Evolutionary conservation across 2,888 invertebrate genomes (phyloP).

Genomic region (Aspidiotus destructor): DNA sequence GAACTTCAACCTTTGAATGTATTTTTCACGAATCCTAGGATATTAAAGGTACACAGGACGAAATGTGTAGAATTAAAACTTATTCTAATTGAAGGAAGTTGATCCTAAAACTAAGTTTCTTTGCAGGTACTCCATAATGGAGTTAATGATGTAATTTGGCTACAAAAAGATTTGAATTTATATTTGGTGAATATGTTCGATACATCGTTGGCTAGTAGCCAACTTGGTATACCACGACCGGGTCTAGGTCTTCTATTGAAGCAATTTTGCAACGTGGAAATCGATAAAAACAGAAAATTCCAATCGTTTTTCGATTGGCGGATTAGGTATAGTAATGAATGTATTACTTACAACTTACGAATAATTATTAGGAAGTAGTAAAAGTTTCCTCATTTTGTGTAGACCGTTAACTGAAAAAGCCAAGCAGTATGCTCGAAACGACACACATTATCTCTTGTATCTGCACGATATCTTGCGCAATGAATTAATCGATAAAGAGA

Average conservation of each 20-base stretch:
- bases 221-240: slow-evolving; percentile 57
- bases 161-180: slow-evolving; percentile 88
- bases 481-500: slow-evolving; percentile 58
- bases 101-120: slow-evolving; percentile 22
- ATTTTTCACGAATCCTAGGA: slow-evolving; percentile 77
- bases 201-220: slow-evolving; percentile 77
- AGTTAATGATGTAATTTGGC: slow-evolving; percentile 77
- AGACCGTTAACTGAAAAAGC: slow-evolving; percentile 76
- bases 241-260: slow-evolving; percentile 70
- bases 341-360: neutral
- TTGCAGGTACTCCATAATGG: slow-evolving; percentile 82
- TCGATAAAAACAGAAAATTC: slow-evolving; percentile 59
- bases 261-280: slow-evolving; percentile 64
- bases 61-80: neutral
- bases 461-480: slow-evolving; percentile 71
- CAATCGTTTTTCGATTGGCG: slow-evolving; percentile 94
- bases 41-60: slow-evolving; percentile 63
- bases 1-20: slow-evolving; percentile 74
- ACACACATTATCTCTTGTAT: slow-evolving; percentile 89
- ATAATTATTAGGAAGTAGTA: neutral
- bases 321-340: slow-evolving; percentile 49
- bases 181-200: slow-evolving; percentile 97
- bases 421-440: slow-evolving; percentile 75
- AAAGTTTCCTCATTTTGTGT: slow-evolving; percentile 19
- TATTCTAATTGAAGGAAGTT: neutral